A percentile compares a stretch with the other conserved stretches of the same genome.
Evolutionary conservation across 2,113 vertebrate species (phyloP).

Genomic region (Ciconia maguari): DNA sequence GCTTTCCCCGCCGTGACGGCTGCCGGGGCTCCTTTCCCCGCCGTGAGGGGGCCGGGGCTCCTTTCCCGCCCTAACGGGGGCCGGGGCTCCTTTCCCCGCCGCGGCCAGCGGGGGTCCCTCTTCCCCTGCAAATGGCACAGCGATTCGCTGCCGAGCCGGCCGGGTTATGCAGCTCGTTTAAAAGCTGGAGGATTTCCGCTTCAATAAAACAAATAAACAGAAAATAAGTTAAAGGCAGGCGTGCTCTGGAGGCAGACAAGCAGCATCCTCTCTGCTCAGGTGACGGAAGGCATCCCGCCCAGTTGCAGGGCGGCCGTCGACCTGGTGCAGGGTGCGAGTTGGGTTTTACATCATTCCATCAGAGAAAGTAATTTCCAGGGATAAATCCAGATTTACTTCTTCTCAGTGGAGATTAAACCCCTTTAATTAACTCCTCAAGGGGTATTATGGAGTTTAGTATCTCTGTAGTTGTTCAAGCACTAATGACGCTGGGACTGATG

Average conservation of each 20-base stretch:
- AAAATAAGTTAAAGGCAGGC: fast-evolving
- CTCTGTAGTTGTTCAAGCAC: background rate
- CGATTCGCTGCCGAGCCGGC: too few species aligned
- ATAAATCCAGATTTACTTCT: background rate
- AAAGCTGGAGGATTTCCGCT: fast-evolving
- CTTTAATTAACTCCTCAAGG: background rate
- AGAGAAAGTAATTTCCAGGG: conserved; percentile 6
- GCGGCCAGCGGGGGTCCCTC: conserved; percentile 5
- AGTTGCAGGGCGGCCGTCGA: background rate
- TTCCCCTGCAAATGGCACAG: background rate
- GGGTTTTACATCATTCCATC: background rate
- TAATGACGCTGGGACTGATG: background rate
- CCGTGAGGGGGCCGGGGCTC: background rate
- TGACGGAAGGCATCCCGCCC: background rate
- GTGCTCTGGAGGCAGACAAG: background rate
- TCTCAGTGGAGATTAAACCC: background rate
- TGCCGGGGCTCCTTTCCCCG: too few species aligned
- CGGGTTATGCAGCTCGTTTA: fast-evolving
- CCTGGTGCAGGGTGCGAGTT: background rate
- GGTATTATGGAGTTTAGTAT: background rate
- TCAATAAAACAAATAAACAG: fast-evolving
- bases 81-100: background rate
- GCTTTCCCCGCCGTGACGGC: too few species aligned
- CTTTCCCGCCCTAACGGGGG: too few species aligned
- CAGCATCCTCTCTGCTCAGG: background rate